phyloP scores from a whole-genome alignment of 2,888 invertebrate genomes.

The Scaptomyza polygonia region DNA sequence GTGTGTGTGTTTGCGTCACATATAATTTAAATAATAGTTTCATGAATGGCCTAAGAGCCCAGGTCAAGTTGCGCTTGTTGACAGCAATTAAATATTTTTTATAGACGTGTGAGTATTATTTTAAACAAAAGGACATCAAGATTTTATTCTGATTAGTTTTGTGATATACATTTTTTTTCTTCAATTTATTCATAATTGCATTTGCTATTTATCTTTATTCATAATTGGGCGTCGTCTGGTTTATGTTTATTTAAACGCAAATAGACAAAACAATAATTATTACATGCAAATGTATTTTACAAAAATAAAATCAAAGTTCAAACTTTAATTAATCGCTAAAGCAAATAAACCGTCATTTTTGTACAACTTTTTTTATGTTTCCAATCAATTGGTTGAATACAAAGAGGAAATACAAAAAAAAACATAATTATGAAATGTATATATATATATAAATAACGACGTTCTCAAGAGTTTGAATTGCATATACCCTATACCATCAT shows the following conservation, averaged over 20 bases:
- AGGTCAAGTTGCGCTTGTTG: background rate
- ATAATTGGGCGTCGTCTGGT: constrained; percentile 12
- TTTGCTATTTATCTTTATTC: constrained; percentile 2
- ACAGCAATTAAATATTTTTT: constrained; percentile 18
- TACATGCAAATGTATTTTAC: constrained; percentile 46
- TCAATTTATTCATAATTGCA: background rate
- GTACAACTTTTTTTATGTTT: background rate
- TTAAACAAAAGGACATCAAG: no score
- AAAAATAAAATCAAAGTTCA: constrained; percentile 42
- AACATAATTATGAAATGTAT: background rate
- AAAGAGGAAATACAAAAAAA: background rate
- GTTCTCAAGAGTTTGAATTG: background rate
- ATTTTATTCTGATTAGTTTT: background rate
- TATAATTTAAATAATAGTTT: constrained; percentile 11
- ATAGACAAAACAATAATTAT: constrained; percentile 45
- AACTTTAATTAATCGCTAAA: constrained; percentile 40
- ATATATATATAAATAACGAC: no score
- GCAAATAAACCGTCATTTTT: constrained; percentile 10
- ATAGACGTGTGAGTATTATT: no score
- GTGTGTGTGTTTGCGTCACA: no score
- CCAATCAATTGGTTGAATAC: constrained; percentile 4
- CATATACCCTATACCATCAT: background rate
- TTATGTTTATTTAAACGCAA: constrained; percentile 34
- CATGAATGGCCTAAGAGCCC: constrained; percentile 10
- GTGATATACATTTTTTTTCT: background rate